These are phyloP conservation scores for Naso thynnoides DNA, from an alignment of 2,797 vertebrate genomes.

Conservation along the genomic window DNA sequence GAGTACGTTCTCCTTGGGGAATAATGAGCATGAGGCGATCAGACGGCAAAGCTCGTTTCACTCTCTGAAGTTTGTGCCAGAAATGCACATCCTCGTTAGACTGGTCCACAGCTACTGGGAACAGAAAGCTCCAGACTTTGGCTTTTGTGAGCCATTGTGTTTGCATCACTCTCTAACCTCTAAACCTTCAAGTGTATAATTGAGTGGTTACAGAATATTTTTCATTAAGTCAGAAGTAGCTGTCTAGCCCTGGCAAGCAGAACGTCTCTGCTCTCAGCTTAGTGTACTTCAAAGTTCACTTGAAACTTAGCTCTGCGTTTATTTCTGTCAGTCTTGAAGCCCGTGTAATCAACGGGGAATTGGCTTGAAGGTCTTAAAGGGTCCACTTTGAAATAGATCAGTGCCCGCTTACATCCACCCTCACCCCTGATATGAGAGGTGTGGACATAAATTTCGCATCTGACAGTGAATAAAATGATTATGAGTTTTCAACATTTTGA, in stretches of 20 bases:
- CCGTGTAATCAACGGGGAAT: constrained; percentile 77
- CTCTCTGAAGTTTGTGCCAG: constrained; percentile 72
- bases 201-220: constrained; percentile 71
- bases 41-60: constrained; percentile 67
- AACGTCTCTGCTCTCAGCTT: constrained; percentile 60
- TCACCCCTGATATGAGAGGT: constrained; percentile 70
- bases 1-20: constrained; percentile 56
- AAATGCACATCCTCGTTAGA: constrained; percentile 72
- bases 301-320: constrained; percentile 73
- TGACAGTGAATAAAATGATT: constrained; percentile 81
- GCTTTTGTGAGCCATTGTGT: constrained; percentile 64
- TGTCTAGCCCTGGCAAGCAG: constrained; percentile 53
- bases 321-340: constrained; percentile 71
- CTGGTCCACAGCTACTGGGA: constrained; percentile 62
- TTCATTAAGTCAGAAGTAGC: constrained; percentile 69
- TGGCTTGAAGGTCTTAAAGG: constrained; percentile 75
- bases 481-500: constrained; percentile 82
- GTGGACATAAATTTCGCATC: constrained; percentile 76
- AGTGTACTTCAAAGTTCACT: constrained; percentile 74
- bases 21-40: constrained; percentile 76
- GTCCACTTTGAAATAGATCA: constrained; percentile 81
- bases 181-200: constrained; percentile 71
- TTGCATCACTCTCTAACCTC: constrained; percentile 63
- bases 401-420: constrained; percentile 58
- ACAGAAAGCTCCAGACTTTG: constrained; percentile 66